These are phyloP conservation scores for Odontamblyopus lacepedii DNA, from an alignment of 2,797 vertebrate species.

Conservation along the genomic window DNA sequence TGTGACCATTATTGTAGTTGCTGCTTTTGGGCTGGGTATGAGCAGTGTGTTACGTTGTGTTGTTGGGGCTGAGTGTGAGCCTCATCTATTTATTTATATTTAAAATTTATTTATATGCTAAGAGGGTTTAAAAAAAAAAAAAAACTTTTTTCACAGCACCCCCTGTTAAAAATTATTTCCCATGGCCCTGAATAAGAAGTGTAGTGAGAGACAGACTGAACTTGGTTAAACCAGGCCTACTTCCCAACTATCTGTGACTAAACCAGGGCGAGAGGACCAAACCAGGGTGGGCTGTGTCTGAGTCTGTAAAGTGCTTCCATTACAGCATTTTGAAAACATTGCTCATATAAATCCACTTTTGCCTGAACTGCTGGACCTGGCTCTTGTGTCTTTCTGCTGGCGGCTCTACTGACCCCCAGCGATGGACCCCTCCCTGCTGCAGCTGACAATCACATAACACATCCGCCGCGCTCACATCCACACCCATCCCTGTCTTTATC, in stretches of 20 bases:
- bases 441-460: conserved; percentile 29
- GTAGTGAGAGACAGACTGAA: not conserved
- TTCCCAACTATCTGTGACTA: not conserved
- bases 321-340: conserved; percentile 11
- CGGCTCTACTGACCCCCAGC: conserved; percentile 46
- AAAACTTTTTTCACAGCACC: no score
- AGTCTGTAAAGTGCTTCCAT: not conserved
- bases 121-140: no score
- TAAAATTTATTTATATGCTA: no score
- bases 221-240: not conserved
- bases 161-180: no score
- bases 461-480: conserved; percentile 39
- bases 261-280: not conserved
- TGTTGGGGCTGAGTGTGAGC: no score
- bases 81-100: no score
- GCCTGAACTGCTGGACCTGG: conserved; percentile 8
- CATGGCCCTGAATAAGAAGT: not conserved
- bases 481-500: conserved; percentile 70
- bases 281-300: not conserved
- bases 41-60: no score
- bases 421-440: conserved; percentile 42
- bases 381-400: conserved; percentile 15
- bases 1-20: no score
- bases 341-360: conserved; percentile 20
- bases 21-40: no score